Evolutionary conservation across 2,113 vertebrate genomes (phyloP), one percentile per base, ranked within the genome.

Genomic region (Baryphthengus martii): DNA sequence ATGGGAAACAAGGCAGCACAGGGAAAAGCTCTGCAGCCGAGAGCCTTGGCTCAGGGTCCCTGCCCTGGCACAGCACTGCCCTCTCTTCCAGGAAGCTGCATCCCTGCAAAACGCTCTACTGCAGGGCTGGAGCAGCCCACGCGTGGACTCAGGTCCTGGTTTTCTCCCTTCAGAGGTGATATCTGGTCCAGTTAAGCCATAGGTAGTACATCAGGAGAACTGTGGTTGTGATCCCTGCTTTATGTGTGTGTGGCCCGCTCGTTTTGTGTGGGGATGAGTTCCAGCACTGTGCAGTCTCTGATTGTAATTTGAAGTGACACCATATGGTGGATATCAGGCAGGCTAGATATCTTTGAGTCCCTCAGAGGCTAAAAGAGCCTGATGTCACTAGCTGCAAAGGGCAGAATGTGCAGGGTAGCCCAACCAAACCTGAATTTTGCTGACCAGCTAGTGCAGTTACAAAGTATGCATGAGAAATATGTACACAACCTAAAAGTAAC

Each of bases 51-150:
- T 49, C 58, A 26, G 31, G 25, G 17, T 71, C 24, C 31, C 20
- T 1, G 0, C 1, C 1, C 31, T n/a, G 40, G 26, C 47, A 72
- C 2, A 1, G 17, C 17, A 24, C 20, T n/a, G 33, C 21, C 26
- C 33, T 17, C 6, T 78, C 47, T 67, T 72, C 35, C 35, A 56
- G 35, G 19, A 18, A 28, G 25, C 21, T 24, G 10, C 0, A 0
- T 6, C 33, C 35, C 47, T 9, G 14, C 28, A 67, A n/a, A 82
- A 62, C 35, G 47, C 35, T 33, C 21, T 66, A 8, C 52, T 61
- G 24, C 23, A 44, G 33, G 20, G 20, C 4, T 39, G 25, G 42
- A 67, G n/a, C 29, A 77, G 17, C 40, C 28, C 40, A 56, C 78
- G 33, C 6, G 6, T 23, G 15, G 14, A 19, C 26, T 61, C 24